phyloP scores from a whole-genome alignment of 2,113 vertebrate genomes.

The Ageneiosus marmoratus region DNA sequence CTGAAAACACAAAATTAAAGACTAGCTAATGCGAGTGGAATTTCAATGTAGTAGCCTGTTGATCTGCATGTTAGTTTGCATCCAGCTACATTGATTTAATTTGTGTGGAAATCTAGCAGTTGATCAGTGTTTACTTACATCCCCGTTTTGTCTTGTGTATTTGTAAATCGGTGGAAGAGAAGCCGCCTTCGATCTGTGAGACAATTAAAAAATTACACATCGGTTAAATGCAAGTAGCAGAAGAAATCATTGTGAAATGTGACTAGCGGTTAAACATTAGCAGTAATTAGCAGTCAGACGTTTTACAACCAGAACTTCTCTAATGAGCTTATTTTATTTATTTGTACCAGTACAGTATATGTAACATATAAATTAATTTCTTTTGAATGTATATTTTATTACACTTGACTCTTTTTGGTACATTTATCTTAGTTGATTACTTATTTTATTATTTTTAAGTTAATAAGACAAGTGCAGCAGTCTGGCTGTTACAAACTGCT shows the following conservation, averaged over 20 bases:
- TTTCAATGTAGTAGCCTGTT: neutral
- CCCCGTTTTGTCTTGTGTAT: slow-evolving; percentile 84
- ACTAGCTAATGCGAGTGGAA: neutral
- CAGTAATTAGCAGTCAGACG: neutral
- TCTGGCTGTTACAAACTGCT: neutral
- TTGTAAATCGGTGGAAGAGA: slow-evolving; percentile 83
- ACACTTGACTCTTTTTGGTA: too few species aligned
- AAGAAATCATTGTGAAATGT: neutral
- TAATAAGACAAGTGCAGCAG: too few species aligned
- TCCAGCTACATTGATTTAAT: neutral
- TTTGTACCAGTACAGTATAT: neutral
- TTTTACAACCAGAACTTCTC: too few species aligned
- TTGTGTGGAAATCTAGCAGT: neutral
- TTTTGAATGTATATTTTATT: neutral
- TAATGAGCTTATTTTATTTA: neutral
- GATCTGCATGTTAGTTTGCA: neutral
- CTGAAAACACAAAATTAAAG: neutral
- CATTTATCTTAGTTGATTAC: too few species aligned
- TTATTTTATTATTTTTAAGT: too few species aligned
- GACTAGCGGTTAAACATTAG: neutral
- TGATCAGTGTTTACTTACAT: slow-evolving; percentile 77
- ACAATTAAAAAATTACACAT: neutral
- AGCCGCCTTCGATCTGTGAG: slow-evolving; percentile 83
- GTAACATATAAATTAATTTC: neutral
- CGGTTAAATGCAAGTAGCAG: neutral